Evolutionary conservation across 1,140 invertebrate species (phyloP).

Genomic region (Sarcophaga bullata): DNA sequence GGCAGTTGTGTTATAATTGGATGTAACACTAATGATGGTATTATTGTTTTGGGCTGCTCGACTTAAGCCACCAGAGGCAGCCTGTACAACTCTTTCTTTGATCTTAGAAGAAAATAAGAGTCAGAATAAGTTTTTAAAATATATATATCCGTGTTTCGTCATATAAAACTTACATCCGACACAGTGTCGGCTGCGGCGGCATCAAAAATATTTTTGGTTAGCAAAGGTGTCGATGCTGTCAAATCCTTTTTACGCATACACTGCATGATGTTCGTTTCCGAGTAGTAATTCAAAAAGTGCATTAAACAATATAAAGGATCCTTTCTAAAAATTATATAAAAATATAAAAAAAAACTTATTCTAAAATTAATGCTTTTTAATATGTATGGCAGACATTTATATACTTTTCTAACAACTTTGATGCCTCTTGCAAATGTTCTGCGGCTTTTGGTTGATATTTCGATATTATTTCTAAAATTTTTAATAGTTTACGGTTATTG

Average conservation of each 20-base stretch:
- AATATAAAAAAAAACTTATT: too few relatives aligned
- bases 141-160: background rate
- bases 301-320: slow-evolving; percentile 60
- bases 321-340: slow-evolving; percentile 47
- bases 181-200: slow-evolving; percentile 46
- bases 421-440: slow-evolving; percentile 50
- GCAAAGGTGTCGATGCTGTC: slow-evolving; percentile 54
- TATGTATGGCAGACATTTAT: slow-evolving; percentile 24
- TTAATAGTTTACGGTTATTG: slow-evolving; percentile 49
- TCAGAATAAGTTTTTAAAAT: background rate
- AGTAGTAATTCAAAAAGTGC: slow-evolving; percentile 54
- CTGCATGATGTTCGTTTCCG: slow-evolving; percentile 43
- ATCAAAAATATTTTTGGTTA: slow-evolving; percentile 48
- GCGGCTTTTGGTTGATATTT: slow-evolving; percentile 52
- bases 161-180: slow-evolving; percentile 47
- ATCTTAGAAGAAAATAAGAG: slow-evolving; percentile 49
- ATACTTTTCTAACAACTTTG: slow-evolving; percentile 49
- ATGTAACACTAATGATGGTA: slow-evolving; percentile 6
- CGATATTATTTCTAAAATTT: slow-evolving; percentile 52
- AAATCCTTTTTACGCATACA: slow-evolving; percentile 48
- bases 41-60: slow-evolving; percentile 44
- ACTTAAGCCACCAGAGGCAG: slow-evolving; percentile 41
- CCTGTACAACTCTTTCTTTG: slow-evolving; percentile 57
- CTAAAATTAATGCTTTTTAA: background rate
- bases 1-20: background rate